phyloP scores from a whole-genome alignment of 2,888 invertebrate genomes.

The Stomorhina lunata region DNA sequence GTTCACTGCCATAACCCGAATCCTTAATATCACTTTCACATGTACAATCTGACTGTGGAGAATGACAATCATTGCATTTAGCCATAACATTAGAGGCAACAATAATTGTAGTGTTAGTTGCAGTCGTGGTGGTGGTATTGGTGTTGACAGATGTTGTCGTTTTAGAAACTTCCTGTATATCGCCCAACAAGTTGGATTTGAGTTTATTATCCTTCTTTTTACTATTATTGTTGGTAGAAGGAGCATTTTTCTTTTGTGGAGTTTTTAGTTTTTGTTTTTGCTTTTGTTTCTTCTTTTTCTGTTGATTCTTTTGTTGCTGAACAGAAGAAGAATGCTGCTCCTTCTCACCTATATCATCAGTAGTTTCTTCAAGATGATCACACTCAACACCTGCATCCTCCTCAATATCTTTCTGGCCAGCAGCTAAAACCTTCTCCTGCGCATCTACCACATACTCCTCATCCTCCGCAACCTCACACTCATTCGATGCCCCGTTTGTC shows the following conservation, averaged over 20 bases:
- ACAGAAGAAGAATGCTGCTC: slow-evolving; percentile 33
- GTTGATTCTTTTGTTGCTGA: slow-evolving; percentile 72
- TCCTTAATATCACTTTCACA: slow-evolving; percentile 84
- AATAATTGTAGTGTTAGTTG: slow-evolving; percentile 15
- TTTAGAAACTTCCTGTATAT: slow-evolving; percentile 22
- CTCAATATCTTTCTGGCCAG: slow-evolving; percentile 51
- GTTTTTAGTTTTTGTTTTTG: slow-evolving; percentile 71
- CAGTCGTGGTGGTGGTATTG: slow-evolving; percentile 13
- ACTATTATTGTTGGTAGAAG: slow-evolving; percentile 29
- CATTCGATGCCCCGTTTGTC: background rate
- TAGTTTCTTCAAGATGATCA: slow-evolving; percentile 48
- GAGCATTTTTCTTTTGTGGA: slow-evolving; percentile 44
- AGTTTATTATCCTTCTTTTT: slow-evolving; percentile 39
- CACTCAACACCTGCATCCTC: slow-evolving; percentile 62
- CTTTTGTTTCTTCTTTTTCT: slow-evolving; percentile 68
- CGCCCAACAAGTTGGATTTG: background rate
- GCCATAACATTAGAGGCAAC: slow-evolving; percentile 26
- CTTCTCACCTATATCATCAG: slow-evolving; percentile 51
- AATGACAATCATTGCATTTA: slow-evolving; percentile 75
- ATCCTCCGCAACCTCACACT: slow-evolving; percentile 25
- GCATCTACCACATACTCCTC: slow-evolving; percentile 51
- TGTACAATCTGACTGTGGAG: slow-evolving; percentile 76
- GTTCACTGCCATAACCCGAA: slow-evolving; percentile 93
- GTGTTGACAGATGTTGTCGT: background rate
- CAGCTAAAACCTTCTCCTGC: slow-evolving; percentile 20